phyloP scores from a whole-genome alignment of 35 echinoderm and acorn worm species.

The Chiridota heheva region DNA sequence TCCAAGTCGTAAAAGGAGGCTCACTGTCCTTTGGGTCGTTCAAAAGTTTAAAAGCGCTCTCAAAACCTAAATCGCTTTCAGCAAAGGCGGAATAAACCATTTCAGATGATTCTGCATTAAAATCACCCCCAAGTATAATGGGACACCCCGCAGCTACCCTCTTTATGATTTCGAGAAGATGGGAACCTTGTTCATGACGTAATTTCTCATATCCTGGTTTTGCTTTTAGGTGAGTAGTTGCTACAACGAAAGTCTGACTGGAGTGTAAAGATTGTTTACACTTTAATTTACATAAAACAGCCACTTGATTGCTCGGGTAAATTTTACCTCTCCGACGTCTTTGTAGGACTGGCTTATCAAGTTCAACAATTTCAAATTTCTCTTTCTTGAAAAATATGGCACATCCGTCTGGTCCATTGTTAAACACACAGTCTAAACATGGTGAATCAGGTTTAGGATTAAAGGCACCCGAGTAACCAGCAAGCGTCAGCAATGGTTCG shows the following conservation, averaged over 20 bases:
- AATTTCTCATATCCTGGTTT: slow-evolving; percentile 74
- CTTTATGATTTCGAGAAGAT: slow-evolving; percentile 62
- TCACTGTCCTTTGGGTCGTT: slow-evolving; percentile 52
- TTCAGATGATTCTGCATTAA: slow-evolving; percentile 86
- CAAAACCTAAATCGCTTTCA: slow-evolving; percentile 46
- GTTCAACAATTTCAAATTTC: slow-evolving; percentile 68
- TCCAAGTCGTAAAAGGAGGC: slow-evolving; percentile 92
- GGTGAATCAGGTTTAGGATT: slow-evolving; percentile 96
- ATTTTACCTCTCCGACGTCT: slow-evolving; percentile 18
- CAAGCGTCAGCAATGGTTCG: slow-evolving; percentile 52
- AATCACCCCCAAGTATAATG: slow-evolving; percentile 77
- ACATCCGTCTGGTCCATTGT: slow-evolving; percentile 92
- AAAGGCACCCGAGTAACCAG: slow-evolving; percentile 78
- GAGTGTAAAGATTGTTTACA: slow-evolving; percentile 26
- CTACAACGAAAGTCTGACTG: slow-evolving; percentile 53
- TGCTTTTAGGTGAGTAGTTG: slow-evolving; percentile 90
- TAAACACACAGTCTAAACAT: slow-evolving; percentile 65
- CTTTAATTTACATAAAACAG: slow-evolving; percentile 58
- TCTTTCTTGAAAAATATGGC: slow-evolving; percentile 81
- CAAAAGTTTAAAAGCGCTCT: slow-evolving; percentile 72
- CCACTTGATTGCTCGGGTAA: slow-evolving; percentile 73
- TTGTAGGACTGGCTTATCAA: slow-evolving; percentile 52
- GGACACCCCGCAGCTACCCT: slow-evolving; percentile 31
- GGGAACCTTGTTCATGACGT: slow-evolving; percentile 61
- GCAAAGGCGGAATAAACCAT: slow-evolving; percentile 65